Base-by-base conservation (phyloP, 2,888 invertebrate genomes). In the Microctonus hyperodae region DNA sequence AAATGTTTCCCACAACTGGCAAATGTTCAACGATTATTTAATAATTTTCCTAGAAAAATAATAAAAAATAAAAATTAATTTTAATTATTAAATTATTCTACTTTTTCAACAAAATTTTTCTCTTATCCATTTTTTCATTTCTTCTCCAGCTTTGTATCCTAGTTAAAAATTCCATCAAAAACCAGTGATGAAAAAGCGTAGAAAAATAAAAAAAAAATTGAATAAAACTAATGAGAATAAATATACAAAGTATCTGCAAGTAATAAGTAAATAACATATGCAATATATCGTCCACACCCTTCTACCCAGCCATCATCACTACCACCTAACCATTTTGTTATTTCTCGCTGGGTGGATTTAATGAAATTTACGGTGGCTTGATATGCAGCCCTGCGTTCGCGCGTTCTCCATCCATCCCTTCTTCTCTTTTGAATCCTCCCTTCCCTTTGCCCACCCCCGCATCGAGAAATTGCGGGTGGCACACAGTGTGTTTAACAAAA, bases 401-500 rank as follows among this genome's bases (percentile, higher is more conserved):
- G 23, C 51, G 60, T n/a, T 55, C 53, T 48, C 10, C 55, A 11
- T 11, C 10, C 40, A 53, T 22, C 37, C 37, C n/a, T 3, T 13
- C 5, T n/a, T n/a, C n/a, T 13, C n/a, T n/a, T 37, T 37, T n/a
- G 4, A 37, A 37, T 35, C 37, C 11, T 9, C 10, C 9, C 35
- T 2, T 9, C 35, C 35, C 11, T 35, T n/a, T n/a, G 67, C 60
- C 68, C 68, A 37, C n/a, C n/a, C n/a, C 37, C 65, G 37, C 37
- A 16, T 60, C 71, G 67, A 60, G 71, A 68, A 67, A 68, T 65
- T 71, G 68, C 67, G 35, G 57, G 58, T 22, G 37, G 28, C 69
- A 67, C 37, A 37, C 37, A 37, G 37, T 69, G 75, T 77, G 78
- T 77, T 78, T 75, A 75, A 79, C 76, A 78, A 78, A 79, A 79